Percentiles rank a stretch among this genome's conserved stretches.
phyloP scores from a whole-genome alignment of 2,888 invertebrate genomes.

The Heliothis peltigera region DNA sequence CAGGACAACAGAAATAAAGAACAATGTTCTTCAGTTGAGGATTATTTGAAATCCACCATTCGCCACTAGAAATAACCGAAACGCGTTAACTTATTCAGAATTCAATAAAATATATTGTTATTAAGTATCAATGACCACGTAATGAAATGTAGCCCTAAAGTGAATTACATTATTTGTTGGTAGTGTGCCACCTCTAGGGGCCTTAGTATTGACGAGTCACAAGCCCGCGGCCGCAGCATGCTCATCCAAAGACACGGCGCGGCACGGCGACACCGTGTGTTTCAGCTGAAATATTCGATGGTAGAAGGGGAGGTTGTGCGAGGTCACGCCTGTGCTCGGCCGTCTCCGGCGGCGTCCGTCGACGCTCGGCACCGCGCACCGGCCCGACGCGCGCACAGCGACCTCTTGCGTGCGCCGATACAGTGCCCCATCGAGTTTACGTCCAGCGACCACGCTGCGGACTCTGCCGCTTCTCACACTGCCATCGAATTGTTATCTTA shows the following conservation, averaged over 20 bases:
- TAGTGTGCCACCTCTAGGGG: conserved; percentile 43
- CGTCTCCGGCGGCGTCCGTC: conserved; percentile 73
- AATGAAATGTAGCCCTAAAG: conserved; percentile 36
- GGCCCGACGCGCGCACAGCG: conserved; percentile 81
- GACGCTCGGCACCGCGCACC: conserved; percentile 77
- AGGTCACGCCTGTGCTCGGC: conserved; percentile 86
- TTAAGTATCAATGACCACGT: conserved; percentile 40
- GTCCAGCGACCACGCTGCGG: conserved; percentile 85
- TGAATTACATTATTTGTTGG: conserved; percentile 60
- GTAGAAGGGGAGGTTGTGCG: conserved; percentile 85
- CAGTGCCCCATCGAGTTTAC: conserved; percentile 81
- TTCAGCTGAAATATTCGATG: conserved; percentile 83
- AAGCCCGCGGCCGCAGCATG: conserved; percentile 66
- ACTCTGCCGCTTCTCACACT: conserved; percentile 84
- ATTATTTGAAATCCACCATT: not conserved
- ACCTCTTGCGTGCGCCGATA: conserved; percentile 84
- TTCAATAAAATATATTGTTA: conserved; percentile 28
- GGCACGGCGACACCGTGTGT: conserved; percentile 80
- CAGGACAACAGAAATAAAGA: too few relatives aligned
- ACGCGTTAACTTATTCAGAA: not conserved
- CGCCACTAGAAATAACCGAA: not conserved
- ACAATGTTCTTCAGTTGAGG: not conserved
- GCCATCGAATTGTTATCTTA: conserved; percentile 85
- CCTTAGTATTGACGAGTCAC: conserved; percentile 70
- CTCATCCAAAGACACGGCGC: conserved; percentile 37